Evolutionary conservation across 2,113 vertebrate genomes (phyloP), one percentile per base, ranked within the genome.

Genomic region (Thomomys bottae): DNA sequence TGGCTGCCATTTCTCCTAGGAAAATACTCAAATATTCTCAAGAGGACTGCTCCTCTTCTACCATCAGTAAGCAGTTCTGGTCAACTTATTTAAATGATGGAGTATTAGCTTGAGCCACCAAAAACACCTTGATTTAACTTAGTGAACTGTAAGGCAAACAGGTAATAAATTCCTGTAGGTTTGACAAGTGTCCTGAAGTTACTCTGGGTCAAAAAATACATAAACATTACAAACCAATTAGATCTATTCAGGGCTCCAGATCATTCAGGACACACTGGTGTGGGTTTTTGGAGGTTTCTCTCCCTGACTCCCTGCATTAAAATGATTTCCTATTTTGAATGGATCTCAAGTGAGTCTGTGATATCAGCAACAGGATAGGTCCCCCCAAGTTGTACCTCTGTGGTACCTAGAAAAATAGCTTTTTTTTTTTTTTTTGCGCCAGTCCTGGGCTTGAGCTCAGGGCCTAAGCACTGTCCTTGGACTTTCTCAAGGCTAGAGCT

Each of bases 11-110:
- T 75, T 75, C 68, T 90, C 87, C 86, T 66, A 92, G 80, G 68
- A 93, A 95, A 94, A 92, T 77, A 94, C 67, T 64, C 36, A 59
- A 38, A 36, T 86, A 82, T 59, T 73, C 79, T 83, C n/a, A 42
- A 61, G 83, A 84, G 82, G 42, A 21, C 45, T 26, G 12, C 32
- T 73, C 84, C 36, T 93, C 70, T 61, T 49, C 54, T 40, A 77
- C 80, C 45, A 70, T 67, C 83, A 87, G 38, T 45, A 94, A 76
- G 64, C 84, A 83, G 71, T 26, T 61, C 63, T 84, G 76, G 89
- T 87, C 78, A 86, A 85, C 64, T 54, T 75, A 49, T 45, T 88
- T 32, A 78, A 94, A 87, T 0, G 54, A 94, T 40, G 5, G 92
- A 73, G 49, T 40, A 80, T 84, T 71, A 59, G 77, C 26, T 32